Conservation (phyloP, 2,113 vertebrate genomes). For the Nipponia nippon region DNA sequence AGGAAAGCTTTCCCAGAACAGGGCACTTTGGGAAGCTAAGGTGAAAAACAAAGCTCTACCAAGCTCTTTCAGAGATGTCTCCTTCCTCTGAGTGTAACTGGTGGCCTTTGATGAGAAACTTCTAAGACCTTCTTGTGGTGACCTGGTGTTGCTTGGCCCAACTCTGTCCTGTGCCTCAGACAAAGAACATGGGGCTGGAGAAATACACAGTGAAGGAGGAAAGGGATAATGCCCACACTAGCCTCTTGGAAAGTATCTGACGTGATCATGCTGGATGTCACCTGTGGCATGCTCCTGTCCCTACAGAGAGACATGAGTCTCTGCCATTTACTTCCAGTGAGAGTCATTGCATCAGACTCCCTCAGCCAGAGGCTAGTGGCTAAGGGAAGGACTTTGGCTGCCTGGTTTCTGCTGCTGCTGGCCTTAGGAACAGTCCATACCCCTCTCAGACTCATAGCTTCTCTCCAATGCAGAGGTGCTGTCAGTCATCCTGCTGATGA, state of each 20-base stretch:
- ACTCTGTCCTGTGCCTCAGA: not conserved
- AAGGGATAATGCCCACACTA: not conserved
- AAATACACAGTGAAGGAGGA: not conserved
- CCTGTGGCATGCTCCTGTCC: not conserved
- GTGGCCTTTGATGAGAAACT: not conserved
- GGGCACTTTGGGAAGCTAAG: not conserved
- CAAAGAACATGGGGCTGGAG: not conserved
- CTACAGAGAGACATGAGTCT: not conserved
- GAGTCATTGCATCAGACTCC: not conserved
- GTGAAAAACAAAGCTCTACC: not conserved
- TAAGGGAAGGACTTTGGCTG: not conserved
- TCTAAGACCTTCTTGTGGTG: not conserved
- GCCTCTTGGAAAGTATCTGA: not conserved
- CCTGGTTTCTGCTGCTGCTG: not conserved
- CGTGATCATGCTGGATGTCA: not conserved
- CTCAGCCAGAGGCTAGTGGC: not conserved
- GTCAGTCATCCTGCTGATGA: fast-evolving
- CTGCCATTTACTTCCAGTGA: not conserved
- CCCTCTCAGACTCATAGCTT: not conserved
- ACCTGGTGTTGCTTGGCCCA: not conserved
- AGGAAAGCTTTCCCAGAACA: not conserved
- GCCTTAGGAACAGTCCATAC: not conserved
- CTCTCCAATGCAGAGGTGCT: not conserved
- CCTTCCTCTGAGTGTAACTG: not conserved
- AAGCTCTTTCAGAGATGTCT: not conserved